Evolutionary conservation across 37 sponge, comb jelly and placozoan genomes (phyloP).

Genomic region (Eunapius fragilis): DNA sequence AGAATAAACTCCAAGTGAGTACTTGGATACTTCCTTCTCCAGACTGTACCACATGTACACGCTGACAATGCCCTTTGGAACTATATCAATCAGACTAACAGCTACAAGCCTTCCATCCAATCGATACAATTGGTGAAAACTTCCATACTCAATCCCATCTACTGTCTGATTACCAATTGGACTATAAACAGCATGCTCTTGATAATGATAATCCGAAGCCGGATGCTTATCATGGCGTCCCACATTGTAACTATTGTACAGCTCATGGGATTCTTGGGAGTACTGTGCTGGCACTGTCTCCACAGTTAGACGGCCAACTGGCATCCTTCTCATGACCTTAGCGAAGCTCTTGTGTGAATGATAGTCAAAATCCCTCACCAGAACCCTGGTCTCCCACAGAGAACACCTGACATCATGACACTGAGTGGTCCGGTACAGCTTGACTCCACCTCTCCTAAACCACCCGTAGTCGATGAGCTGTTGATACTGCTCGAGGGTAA

Average conservation of each 20-base stretch:
- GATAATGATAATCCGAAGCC: conserved; percentile 75
- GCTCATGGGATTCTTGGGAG: conserved; percentile 68
- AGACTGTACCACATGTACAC: conserved; percentile 93
- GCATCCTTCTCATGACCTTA: conserved; percentile 72
- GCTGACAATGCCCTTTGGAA: conserved; percentile 90
- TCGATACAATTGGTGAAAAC: conserved; percentile 84
- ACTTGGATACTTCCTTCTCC: conserved; percentile 72
- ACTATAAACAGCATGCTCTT: conserved; percentile 81
- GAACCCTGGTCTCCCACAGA: conserved; percentile 88
- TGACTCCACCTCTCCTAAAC: conserved; percentile 92
- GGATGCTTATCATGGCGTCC: conserved; percentile 73
- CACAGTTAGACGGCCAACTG: conserved; percentile 57
- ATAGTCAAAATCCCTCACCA: conserved; percentile 61
- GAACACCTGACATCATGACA: conserved; percentile 70
- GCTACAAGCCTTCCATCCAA: conserved; percentile 88
- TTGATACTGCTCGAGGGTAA: conserved; percentile 82
- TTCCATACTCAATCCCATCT: conserved; percentile 77
- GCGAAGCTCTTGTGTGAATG: conserved; percentile 61
- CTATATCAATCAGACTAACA: conserved; percentile 84
- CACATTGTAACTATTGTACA: conserved; percentile 84
- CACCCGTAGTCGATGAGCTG: conserved; percentile 81
- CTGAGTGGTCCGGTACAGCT: conserved; percentile 75
- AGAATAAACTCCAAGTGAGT: conserved; percentile 91
- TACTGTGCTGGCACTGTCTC: conserved; percentile 64
- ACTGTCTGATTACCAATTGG: conserved; percentile 54